Evolutionary conservation across 30 jellyfish, hydroid and myxozoan genomes (phyloP), one percentile per base, ranked within the genome.

Genomic region (Turritopsis dohrnii): DNA sequence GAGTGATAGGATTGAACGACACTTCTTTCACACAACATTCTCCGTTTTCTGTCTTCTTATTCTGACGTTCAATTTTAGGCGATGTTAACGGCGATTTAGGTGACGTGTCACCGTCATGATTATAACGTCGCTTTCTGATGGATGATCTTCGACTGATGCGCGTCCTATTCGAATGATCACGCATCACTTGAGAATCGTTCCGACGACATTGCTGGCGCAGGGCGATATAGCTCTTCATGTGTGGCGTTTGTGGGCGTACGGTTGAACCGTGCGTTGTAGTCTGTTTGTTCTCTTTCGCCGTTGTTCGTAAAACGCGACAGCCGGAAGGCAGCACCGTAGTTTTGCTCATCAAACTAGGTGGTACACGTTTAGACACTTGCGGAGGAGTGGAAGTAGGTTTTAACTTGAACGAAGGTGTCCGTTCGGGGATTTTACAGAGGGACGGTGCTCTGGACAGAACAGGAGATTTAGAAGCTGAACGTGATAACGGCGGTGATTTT

Each of bases 221-320:
- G 4, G 93, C 99, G 7, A 94, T 94, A 65, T 94, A 94, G 72
- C 99, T 94, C 23, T 89, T 94, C 99, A 94, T 94, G 52, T 94
- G 99, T 28, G 81, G 76, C 3, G 96, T 77, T 17, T 96, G 99
- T 9, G 97, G 84, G 25, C 96, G 84, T 8, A 54, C 85, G 16
- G 24, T 25, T 28, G 66, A 20, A 21, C 85, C 81, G 28, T 79
- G 27, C n/a, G 65, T 71, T 26, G 96, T 5, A 16, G 71, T 74
- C 20, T 74, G 75, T 71, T 66, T 75, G 52, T 26, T 30, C 1
- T 76, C 83, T 22, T 74, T 76, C 66, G 80, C 88, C 18, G 53
- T 66, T 23, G 23, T 13, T 41, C 60, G 5, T 41, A 41, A 13
- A 41, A 41, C 60, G 13, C 60, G 60, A 41, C 60, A 41, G 60